Evolutionary conservation across 2,797 vertebrate genomes (phyloP), one percentile per base, ranked within the genome.

Genomic region (Lepidocolaptes lacrymiger): DNA sequence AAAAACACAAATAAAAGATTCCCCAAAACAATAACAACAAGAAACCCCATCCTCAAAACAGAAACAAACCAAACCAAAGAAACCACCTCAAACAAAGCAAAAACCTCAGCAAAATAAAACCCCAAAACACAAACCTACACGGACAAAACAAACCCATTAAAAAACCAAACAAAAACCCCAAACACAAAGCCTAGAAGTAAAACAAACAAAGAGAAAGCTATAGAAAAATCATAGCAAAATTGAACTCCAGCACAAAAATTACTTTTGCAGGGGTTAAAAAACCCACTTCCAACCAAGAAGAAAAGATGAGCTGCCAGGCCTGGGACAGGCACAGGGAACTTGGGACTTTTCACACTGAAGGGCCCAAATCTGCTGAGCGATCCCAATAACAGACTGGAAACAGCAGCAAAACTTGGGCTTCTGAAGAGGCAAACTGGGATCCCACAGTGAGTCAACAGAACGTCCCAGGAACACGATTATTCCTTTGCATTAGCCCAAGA

Each of bases 311-410:
- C 7, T 68, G 24, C 17, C 46, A 62, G 17, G 34, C 10, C 5
- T 1, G 2, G 37, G 22, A 26, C 34, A 55, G 17, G 20, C 3
- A 1, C 0, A 0, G 7, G 21, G 51, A 39, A 16, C 30, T 56
- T 8, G 4, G 23, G 26, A 5, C 3, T 52, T n/a, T 30, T 15
- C 27, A 61, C 83, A 55, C 12, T 10, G 7, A 37, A 36, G n/a
- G 9, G 7, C 11, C 8, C n/a, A 49, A 56, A 83, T 2, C 28
- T 63, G 36, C 66, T 59, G 61, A 81, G 34, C 0, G 2, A 75
- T 8, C 27, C 17, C 48, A 68, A 1, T 4, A 10, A 8, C 6
- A 41, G 28, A 23, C n/a, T 21, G n/a, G 37, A 17, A 48, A 63
- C 4, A 34, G 54, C 49, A 64, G 44, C 46, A 71, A 36, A 37